Evolutionary conservation across 2,888 invertebrate species (phyloP).

Genomic region (Aporophyla lueneburgensis): DNA sequence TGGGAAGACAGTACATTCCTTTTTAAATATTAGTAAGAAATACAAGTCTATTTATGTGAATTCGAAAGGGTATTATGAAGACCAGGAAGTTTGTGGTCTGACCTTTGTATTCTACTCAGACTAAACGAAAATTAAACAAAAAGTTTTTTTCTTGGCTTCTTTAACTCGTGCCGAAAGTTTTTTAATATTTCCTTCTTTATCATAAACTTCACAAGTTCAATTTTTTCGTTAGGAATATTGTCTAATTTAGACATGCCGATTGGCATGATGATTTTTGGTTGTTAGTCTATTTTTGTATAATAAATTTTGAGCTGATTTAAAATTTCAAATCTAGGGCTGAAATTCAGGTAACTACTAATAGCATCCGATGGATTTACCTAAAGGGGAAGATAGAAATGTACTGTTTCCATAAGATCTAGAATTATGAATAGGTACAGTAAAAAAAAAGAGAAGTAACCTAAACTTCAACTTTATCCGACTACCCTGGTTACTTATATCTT

Average conservation of each 20-base stretch:
- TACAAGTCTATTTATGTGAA: too few species aligned
- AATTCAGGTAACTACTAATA: not conserved
- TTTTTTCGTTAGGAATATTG: not conserved
- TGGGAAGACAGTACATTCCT: not conserved
- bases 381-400: not conserved
- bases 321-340: not conserved
- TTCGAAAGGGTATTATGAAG: not conserved
- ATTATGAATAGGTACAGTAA: not conserved
- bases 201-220: not conserved
- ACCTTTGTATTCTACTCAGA: not conserved
- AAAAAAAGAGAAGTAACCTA: too few species aligned
- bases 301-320: not conserved
- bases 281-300: not conserved
- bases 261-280: too few species aligned
- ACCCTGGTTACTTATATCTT: too few species aligned
- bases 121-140: not conserved
- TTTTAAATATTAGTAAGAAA: too few species aligned
- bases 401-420: not conserved
- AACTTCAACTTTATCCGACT: too few species aligned
- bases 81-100: not conserved
- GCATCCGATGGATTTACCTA: not conserved
- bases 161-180: not conserved
- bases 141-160: not conserved
- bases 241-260: not conserved
- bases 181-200: not conserved